Percentiles rank a stretch among this genome's conserved stretches.
Conservation (phyloP, 2,797 vertebrate genomes). For the Etheostoma perlongum region DNA sequence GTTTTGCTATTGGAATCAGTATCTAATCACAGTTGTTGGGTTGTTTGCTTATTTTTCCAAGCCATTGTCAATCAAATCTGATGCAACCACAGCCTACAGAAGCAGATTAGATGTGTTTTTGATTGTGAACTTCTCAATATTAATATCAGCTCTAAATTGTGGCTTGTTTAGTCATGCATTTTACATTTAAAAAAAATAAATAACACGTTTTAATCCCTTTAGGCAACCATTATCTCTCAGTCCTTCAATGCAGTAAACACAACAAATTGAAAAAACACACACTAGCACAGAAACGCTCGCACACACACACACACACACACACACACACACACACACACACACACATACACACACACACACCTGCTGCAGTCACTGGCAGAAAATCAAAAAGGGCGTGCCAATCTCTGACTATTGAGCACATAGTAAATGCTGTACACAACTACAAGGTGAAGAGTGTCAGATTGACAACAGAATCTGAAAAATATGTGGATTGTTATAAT, state of each 20-base stretch:
- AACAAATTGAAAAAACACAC: background rate
- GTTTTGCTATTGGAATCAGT: background rate
- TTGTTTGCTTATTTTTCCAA: background rate
- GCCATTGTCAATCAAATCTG: background rate
- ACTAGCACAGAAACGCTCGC: background rate
- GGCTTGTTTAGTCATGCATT: background rate
- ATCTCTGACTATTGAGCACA: conserved; percentile 16
- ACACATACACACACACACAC: background rate
- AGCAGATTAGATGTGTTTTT: background rate
- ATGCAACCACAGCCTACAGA: background rate
- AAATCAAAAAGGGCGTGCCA: conserved; percentile 17
- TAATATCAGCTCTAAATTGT: background rate
- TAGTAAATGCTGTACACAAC: conserved; percentile 11
- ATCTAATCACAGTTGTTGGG: background rate
- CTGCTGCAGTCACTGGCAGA: conserved; percentile 17
- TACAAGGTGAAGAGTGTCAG: conserved; percentile 41
- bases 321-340: background rate
- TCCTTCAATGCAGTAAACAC: too few relatives aligned
- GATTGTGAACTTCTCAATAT: background rate
- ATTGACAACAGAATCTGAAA: conserved; percentile 10
- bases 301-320: background rate
- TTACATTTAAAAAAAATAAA: background rate
- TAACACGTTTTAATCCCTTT: background rate
- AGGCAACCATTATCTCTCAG: background rate
- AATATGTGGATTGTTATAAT: background rate